Conservation (phyloP, 2,797 vertebrate genomes). For the Crax fasciolata region DNA sequence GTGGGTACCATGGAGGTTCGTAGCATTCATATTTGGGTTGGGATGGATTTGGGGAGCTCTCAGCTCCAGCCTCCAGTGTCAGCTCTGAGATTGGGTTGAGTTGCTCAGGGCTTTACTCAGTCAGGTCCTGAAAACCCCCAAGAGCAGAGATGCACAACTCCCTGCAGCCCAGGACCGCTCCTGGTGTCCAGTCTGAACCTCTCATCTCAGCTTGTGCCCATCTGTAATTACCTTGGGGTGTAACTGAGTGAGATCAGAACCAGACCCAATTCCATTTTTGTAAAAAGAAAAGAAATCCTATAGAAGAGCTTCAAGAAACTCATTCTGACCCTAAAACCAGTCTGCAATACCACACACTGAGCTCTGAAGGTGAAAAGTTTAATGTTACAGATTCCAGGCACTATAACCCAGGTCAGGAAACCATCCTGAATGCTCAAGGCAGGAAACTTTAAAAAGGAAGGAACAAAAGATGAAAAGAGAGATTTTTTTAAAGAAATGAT, state of each 20-base stretch:
- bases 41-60: background rate
- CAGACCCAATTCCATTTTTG: rapidly evolving
- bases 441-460: slow-evolving; percentile 73
- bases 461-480: slow-evolving; percentile 66
- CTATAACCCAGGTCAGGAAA: slow-evolving; percentile 64
- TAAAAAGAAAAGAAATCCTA: background rate
- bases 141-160: rapidly evolving
- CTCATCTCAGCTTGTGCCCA: background rate
- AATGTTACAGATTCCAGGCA: background rate
- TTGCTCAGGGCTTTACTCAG: background rate
- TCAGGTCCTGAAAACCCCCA: background rate
- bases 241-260: background rate
- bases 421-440: slow-evolving; percentile 43
- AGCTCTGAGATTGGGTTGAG: background rate
- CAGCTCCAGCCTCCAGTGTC: background rate
- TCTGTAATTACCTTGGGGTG: background rate
- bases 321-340: rapidly evolving
- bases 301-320: background rate
- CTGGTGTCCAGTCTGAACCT: background rate
- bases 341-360: rapidly evolving
- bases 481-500: background rate
- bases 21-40: background rate
- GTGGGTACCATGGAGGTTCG: too few species aligned
- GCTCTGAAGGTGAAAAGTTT: background rate
- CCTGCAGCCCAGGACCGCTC: background rate